Evolutionary conservation across 2,113 vertebrate species (phyloP).

Genomic region (Callithrix jacchus): DNA sequence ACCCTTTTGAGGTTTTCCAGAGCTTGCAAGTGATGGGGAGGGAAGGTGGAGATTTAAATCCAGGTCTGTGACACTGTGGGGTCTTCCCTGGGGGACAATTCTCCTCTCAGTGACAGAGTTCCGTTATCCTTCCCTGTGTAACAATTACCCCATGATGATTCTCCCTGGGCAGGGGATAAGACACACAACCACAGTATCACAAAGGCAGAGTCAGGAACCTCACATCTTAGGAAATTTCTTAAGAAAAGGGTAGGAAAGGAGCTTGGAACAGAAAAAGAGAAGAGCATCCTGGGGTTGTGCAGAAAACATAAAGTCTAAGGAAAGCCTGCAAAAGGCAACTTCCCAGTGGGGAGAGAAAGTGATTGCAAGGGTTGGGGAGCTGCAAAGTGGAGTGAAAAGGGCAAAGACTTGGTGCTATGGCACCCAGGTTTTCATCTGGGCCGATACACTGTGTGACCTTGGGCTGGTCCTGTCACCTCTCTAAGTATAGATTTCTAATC

Average conservation of each 20-base stretch:
- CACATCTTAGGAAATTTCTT: background rate
- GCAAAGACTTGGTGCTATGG: background rate
- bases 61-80: background rate
- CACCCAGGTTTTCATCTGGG: background rate
- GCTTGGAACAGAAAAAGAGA: fast-evolving
- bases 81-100: background rate
- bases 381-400: no score
- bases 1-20: background rate
- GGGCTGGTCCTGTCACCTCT: background rate
- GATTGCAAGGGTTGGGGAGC: background rate
- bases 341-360: background rate
- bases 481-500: background rate
- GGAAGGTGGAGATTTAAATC: background rate
- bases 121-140: background rate
- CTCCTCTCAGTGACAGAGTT: background rate
- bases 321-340: background rate
- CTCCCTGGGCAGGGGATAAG: background rate
- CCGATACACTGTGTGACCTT: background rate
- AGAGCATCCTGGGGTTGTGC: background rate
- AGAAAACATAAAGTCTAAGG: background rate
- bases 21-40: background rate
- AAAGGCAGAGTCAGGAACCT: background rate
- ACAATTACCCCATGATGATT: background rate
- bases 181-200: background rate
- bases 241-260: background rate